phyloP scores from a whole-genome alignment of 2,888 invertebrate genomes.

The Ashinkailepas kermadecensis region DNA sequence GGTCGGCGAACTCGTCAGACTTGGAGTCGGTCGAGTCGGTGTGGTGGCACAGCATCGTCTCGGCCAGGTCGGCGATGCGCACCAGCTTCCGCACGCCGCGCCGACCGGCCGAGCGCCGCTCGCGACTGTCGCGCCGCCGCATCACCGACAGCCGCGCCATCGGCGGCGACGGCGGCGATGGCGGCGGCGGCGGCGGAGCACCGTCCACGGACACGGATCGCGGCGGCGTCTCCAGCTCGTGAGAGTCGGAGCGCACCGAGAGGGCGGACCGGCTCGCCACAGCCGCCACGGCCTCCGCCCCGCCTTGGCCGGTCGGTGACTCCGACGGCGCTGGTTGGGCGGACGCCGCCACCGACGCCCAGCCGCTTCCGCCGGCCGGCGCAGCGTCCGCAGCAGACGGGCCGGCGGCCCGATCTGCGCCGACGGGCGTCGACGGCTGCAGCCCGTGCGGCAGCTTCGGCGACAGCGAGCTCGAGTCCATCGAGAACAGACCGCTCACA shows the following conservation, averaged over 20 bases:
- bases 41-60: neutral
- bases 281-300: neutral
- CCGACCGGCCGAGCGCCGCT: neutral
- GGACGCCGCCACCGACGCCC: neutral
- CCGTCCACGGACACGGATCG: neutral
- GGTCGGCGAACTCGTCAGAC: conserved; percentile 6
- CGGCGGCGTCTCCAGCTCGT: neutral
- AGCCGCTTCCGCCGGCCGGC: neutral
- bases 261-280: neutral
- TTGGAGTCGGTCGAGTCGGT: conserved; percentile 10
- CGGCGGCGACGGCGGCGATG: neutral
- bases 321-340: neutral
- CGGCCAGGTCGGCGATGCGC: conserved; percentile 8
- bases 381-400: neutral
- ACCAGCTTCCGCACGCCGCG: conserved; percentile 8
- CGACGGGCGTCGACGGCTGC: too few relatives aligned
- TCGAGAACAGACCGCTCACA: neutral
- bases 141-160: neutral
- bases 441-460: neutral
- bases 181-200: neutral
- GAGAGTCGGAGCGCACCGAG: neutral
- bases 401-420: neutral
- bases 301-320: neutral
- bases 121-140: neutral
- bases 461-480: neutral